Evolutionary conservation across 2,113 vertebrate genomes (phyloP).

Genomic region (Poeciliopsis occidentalis): DNA sequence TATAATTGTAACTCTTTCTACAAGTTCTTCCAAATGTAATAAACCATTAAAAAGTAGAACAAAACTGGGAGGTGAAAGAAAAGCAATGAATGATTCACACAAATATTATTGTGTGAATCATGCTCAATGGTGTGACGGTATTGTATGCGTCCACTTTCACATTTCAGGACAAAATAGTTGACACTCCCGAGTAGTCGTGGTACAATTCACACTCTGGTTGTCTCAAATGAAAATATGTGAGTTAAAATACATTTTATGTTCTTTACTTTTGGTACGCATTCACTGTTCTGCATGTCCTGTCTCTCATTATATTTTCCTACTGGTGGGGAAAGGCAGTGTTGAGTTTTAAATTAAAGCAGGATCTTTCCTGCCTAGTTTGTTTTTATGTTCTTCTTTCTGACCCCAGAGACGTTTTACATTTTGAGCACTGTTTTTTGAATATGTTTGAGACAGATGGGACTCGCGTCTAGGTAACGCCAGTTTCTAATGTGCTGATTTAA

Average conservation of each 20-base stretch:
- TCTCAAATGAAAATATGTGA: too few relatives aligned
- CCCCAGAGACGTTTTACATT: slow-evolving; percentile 42
- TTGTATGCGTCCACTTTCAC: neutral
- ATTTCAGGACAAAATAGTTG: neutral
- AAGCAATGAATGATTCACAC: too few relatives aligned
- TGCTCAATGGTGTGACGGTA: neutral
- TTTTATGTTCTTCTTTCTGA: slow-evolving; percentile 33
- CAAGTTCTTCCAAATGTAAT: too few relatives aligned
- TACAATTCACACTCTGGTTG: too few relatives aligned
- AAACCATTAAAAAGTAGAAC: too few relatives aligned
- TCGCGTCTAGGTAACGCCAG: slow-evolving; percentile 22
- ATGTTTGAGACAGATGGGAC: slow-evolving; percentile 39
- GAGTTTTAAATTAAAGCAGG: slow-evolving; percentile 24
- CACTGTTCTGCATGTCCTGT: slow-evolving; percentile 4
- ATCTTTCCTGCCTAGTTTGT: neutral
- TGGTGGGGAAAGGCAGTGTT: slow-evolving; percentile 29
- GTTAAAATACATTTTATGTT: slow-evolving; percentile 25
- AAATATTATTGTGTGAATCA: neutral
- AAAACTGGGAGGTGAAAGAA: too few relatives aligned
- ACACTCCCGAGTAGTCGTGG: neutral
- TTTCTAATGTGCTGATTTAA: slow-evolving; percentile 47
- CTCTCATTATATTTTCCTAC: neutral
- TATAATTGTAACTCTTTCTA: too few relatives aligned
- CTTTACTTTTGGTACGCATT: slow-evolving; percentile 3
- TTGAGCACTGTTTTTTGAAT: slow-evolving; percentile 20